These are phyloP conservation scores for Phylloscopus collybita DNA, from an alignment of 2,797 vertebrate species.

Conservation along the genomic window DNA sequence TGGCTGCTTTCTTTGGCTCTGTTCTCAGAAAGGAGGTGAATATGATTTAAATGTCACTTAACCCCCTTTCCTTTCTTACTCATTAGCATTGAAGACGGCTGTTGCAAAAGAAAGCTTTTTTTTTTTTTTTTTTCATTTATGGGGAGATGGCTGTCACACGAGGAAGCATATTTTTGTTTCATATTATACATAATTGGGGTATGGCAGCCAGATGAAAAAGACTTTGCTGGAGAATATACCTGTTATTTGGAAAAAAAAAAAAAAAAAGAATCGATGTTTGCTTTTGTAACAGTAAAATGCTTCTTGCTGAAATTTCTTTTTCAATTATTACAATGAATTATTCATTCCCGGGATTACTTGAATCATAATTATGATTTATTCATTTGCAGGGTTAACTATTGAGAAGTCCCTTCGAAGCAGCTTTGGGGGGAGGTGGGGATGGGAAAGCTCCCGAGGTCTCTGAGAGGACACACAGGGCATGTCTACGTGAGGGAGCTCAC, in stretches of 20 bases:
- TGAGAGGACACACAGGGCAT: background rate
- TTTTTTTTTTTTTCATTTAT: background rate
- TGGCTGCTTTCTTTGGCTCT: background rate
- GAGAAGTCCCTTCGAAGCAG: conserved; percentile 2
- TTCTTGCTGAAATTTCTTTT: conserved; percentile 25
- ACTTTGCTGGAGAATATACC: background rate
- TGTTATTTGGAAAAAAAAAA: background rate
- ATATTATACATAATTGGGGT: background rate
- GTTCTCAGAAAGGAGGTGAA: background rate
- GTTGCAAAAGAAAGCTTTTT: background rate
- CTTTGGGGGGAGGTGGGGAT: background rate
- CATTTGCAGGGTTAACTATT: background rate
- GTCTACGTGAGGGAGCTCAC: background rate
- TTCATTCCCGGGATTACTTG: conserved; percentile 13
- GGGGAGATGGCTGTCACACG: background rate
- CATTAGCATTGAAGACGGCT: background rate
- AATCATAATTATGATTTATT: conserved; percentile 25
- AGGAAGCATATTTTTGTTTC: background rate
- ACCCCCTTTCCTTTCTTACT: background rate
- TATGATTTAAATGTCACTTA: background rate
- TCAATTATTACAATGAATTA: conserved; percentile 33
- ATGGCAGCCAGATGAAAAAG: background rate
- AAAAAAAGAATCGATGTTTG: background rate
- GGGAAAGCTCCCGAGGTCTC: background rate
- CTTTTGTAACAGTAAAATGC: conserved; percentile 13